A percentile compares a stretch with the other conserved stretches of the same genome.
Conservation (phyloP, 2,797 vertebrate species). For the Enteromius anoplus region DNA sequence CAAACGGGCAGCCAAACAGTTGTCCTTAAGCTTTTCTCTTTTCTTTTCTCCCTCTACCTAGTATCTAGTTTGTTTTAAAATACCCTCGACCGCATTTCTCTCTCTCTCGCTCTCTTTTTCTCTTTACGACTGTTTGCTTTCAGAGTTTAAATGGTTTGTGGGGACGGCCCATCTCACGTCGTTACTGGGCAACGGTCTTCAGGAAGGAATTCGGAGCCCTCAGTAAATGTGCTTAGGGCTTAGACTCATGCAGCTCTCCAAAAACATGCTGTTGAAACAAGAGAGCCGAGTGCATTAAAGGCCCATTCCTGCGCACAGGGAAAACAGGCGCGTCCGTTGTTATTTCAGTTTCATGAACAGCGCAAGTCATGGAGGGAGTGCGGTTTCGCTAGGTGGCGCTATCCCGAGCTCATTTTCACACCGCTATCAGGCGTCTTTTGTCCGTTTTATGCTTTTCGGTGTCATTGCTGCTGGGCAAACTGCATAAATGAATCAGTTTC, state of each 20-base stretch:
- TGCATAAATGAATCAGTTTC: conserved; percentile 62
- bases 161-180: conserved; percentile 56
- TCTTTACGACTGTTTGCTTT: conserved; percentile 70
- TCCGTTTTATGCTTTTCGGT: conserved; percentile 40
- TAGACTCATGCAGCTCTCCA: conserved; percentile 60
- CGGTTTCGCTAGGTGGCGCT: conserved; percentile 62
- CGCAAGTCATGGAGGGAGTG: conserved; percentile 24
- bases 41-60: conserved; percentile 57
- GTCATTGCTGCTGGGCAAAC: conserved; percentile 44
- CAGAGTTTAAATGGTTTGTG: conserved; percentile 67
- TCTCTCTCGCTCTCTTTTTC: conserved; percentile 39
- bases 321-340: conserved; percentile 42
- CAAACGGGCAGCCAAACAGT: conserved; percentile 56
- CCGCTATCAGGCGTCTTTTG: conserved; percentile 19
- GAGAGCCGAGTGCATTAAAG: conserved; percentile 68
- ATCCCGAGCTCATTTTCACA: conserved; percentile 23
- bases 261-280: conserved; percentile 61
- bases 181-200: conserved; percentile 72
- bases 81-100: conserved; percentile 61
- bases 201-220: conserved; percentile 71
- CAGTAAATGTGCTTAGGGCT: conserved; percentile 67
- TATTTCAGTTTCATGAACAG: conserved; percentile 50
- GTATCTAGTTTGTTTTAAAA: conserved; percentile 69
- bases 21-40: conserved; percentile 59
- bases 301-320: conserved; percentile 57